These are phyloP conservation scores for Rhizoglyphus robini DNA, from an alignment of 1,140 invertebrate genomes.

Conservation along the genomic window DNA sequence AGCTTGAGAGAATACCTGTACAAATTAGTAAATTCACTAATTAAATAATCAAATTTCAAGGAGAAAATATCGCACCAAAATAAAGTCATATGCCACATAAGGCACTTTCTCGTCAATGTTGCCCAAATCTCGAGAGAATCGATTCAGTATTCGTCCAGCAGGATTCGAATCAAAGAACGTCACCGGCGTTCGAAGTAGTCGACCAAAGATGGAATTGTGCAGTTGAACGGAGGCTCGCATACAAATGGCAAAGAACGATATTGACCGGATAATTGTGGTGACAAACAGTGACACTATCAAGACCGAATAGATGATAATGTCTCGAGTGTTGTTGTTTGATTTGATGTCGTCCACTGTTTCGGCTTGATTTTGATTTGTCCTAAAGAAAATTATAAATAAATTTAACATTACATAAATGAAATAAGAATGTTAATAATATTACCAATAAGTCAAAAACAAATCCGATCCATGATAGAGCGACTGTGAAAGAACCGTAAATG, in stretches of 20 bases:
- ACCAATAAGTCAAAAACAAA: too few relatives aligned
- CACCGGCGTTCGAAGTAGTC: slow-evolving; percentile 64
- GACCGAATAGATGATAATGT: slow-evolving; percentile 30
- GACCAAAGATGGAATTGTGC: slow-evolving; percentile 69
- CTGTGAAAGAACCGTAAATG: too few relatives aligned
- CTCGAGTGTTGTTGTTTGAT: not conserved
- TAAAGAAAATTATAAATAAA: slow-evolving; percentile 23
- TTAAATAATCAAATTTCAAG: slow-evolving; percentile 52
- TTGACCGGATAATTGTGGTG: slow-evolving; percentile 41
- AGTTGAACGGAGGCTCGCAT: slow-evolving; percentile 60
- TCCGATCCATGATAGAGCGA: too few relatives aligned
- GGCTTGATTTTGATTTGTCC: slow-evolving; percentile 25
- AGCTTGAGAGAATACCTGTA: not conserved
- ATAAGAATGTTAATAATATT: too few relatives aligned
- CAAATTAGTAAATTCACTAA: too few relatives aligned
- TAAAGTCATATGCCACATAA: slow-evolving; percentile 32
- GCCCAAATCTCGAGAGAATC: slow-evolving; percentile 23
- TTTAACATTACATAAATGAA: slow-evolving; percentile 19
- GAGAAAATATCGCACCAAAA: slow-evolving; percentile 32
- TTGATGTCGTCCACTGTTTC: too few relatives aligned
- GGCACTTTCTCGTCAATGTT: slow-evolving; percentile 37
- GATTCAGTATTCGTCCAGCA: slow-evolving; percentile 33
- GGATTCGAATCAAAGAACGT: slow-evolving; percentile 63
- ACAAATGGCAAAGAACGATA: slow-evolving; percentile 59
- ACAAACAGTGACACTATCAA: slow-evolving; percentile 33